Conservation (phyloP, 2,113 vertebrate species). For the Pygoscelis antarcticus region DNA sequence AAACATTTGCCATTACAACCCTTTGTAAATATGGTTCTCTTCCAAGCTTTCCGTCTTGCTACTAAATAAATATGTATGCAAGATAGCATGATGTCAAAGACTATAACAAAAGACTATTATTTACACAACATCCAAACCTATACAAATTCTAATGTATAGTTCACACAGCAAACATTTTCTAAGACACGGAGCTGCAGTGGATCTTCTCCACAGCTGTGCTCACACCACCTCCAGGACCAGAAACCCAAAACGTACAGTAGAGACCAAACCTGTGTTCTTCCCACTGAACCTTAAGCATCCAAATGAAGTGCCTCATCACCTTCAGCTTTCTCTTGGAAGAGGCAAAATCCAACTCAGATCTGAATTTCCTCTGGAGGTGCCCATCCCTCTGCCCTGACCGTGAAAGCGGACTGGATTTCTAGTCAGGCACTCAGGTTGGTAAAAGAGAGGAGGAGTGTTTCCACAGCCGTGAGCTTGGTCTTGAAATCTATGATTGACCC, state of each 20-base stretch:
- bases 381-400: background rate
- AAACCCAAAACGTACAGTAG: background rate
- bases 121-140: background rate
- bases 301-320: background rate
- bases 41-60: background rate
- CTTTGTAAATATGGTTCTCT: conserved; percentile 18
- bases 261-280: background rate
- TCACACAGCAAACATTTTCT: background rate
- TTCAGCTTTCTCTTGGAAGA: background rate
- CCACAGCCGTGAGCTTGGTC: background rate
- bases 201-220: background rate
- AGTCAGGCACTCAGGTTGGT: background rate
- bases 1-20: background rate
- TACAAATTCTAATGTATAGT: background rate
- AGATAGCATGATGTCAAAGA: background rate
- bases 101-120: background rate
- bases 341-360: background rate
- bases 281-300: background rate
- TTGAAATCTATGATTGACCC: background rate
- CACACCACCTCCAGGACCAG: background rate
- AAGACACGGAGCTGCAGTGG: background rate
- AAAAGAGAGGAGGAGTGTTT: background rate
- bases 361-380: background rate
- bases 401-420: background rate
- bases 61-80: conserved; percentile 18